Evolutionary conservation across 2,888 invertebrate genomes (phyloP).

Genomic region (Argyresthia albistria): DNA sequence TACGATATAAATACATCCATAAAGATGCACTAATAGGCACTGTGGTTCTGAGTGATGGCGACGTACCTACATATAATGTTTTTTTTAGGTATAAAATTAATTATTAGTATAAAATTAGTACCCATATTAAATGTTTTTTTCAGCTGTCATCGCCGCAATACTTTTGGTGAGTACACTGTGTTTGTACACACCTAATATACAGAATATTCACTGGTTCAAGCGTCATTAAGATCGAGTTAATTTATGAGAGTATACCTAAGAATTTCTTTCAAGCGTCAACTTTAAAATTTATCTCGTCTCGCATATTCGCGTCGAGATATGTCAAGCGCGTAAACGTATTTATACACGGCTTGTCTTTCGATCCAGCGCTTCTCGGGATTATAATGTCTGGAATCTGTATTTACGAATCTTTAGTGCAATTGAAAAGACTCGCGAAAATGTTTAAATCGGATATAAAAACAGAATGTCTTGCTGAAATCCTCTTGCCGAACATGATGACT

Average conservation of each 20-base stretch:
- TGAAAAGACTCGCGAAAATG: constrained; percentile 41
- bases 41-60: too few species aligned
- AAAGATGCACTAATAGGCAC: too few species aligned
- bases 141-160: constrained; percentile 1
- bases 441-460: constrained; percentile 21
- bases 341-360: constrained; percentile 53
- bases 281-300: constrained; percentile 66
- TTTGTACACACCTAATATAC: neutral
- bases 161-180: neutral
- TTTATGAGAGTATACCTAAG: constrained; percentile 53
- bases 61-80: neutral
- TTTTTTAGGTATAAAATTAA: too few species aligned
- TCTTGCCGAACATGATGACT: neutral
- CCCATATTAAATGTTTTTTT: neutral
- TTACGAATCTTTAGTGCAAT: constrained; percentile 55
- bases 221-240: constrained; percentile 49
- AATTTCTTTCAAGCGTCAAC: constrained; percentile 69
- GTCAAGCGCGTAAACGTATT: constrained; percentile 64
- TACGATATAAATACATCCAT: too few species aligned
- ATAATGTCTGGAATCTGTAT: constrained; percentile 55
- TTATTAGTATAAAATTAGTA: too few species aligned
- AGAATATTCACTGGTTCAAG: constrained; percentile 19
- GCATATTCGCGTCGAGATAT: constrained; percentile 52
- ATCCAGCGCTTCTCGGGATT: constrained; percentile 45
- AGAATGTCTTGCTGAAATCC: neutral